Percentiles rank a stretch among this genome's conserved stretches.
Evolutionary conservation across 2,113 vertebrate genomes (phyloP).

Genomic region (Silurus meridionalis): DNA sequence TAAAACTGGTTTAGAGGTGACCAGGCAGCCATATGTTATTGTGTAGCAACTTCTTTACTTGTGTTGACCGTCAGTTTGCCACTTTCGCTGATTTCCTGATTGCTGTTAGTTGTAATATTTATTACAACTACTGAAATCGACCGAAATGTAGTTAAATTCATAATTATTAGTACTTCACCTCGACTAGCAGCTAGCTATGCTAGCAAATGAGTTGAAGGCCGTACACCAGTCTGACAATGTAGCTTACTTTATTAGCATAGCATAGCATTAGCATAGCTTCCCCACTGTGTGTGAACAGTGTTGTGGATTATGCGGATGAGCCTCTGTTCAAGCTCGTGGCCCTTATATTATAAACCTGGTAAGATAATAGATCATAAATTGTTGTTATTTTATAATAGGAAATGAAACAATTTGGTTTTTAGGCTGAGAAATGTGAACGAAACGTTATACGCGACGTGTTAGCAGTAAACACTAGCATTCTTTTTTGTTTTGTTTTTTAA

Average conservation of each 20-base stretch:
- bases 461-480: background rate
- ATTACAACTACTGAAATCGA: background rate
- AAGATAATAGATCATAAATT: background rate
- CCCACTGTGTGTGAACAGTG: background rate
- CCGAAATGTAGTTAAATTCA: background rate
- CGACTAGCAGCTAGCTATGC: background rate
- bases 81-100: background rate
- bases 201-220: conserved; percentile 12
- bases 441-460: background rate
- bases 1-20: background rate
- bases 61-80: background rate
- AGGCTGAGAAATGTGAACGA: background rate
- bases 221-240: background rate
- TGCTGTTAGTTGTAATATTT: background rate
- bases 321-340: background rate
- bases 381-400: background rate
- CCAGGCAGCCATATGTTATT: conserved; percentile 23
- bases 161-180: background rate
- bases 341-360: background rate
- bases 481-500: background rate
- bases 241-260: background rate
- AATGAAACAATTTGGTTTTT: background rate
- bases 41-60: conserved; percentile 1
- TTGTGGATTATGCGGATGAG: background rate
- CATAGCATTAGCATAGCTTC: background rate